These are phyloP conservation scores for Threskiornis aethiopicus DNA, from an alignment of 2,797 vertebrate species.

Conservation along the genomic window DNA sequence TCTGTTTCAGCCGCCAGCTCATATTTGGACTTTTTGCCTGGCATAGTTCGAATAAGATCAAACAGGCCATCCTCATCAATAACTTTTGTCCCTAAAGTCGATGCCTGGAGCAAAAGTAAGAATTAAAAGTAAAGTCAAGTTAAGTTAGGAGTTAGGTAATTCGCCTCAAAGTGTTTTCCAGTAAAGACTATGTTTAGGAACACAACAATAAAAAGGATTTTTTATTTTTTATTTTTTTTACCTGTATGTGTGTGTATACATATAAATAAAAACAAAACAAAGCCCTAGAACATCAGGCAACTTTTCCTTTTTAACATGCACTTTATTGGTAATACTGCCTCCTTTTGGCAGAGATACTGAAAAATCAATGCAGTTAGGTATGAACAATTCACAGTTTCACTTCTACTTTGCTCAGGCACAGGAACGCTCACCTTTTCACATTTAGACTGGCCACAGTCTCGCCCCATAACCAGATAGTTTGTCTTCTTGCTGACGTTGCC, in stretches of 20 bases:
- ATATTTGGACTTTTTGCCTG: constrained; percentile 96
- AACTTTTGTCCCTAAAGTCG: constrained; percentile 87
- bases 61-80: constrained; percentile 92
- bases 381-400: neutral
- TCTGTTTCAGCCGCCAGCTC: constrained; percentile 89
- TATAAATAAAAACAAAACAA: neutral
- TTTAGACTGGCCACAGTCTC: constrained; percentile 91
- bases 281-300: neutral
- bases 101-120: constrained; percentile 79
- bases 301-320: neutral
- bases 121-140: neutral
- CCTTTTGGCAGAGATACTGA: neutral
- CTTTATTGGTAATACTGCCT: neutral
- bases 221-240: neutral
- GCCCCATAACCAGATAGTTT: constrained; percentile 89
- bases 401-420: fast-evolving
- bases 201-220: neutral
- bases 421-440: constrained; percentile 85
- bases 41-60: constrained; percentile 90
- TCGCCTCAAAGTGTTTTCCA: neutral
- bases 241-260: fast-evolving
- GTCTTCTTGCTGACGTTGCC: constrained; percentile 96
- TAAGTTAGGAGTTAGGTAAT: neutral
- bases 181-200: neutral
- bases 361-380: neutral